These are phyloP conservation scores for Pogonomyrmex californicus DNA, from an alignment of 1,140 invertebrate genomes.

Conservation along the genomic window DNA sequence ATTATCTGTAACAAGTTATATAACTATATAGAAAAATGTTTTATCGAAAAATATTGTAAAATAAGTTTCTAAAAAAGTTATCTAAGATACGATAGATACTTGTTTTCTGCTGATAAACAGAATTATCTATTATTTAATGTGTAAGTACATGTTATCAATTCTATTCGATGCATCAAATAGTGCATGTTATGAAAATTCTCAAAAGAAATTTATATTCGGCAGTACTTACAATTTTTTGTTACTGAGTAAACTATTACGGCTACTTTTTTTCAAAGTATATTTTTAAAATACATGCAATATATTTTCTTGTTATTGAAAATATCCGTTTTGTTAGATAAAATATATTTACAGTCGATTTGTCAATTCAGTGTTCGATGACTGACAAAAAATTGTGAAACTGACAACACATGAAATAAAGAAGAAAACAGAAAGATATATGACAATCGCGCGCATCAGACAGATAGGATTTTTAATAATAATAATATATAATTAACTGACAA, in stretches of 20 bases:
- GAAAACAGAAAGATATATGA: not conserved
- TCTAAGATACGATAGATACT: slow-evolving; percentile 6
- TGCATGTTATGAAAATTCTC: not conserved
- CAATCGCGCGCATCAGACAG: not conserved
- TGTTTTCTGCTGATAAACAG: not conserved
- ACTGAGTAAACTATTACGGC: slow-evolving; percentile 1
- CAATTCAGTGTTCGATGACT: not conserved
- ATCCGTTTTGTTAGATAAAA: slow-evolving; percentile 27
- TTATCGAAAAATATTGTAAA: not conserved
- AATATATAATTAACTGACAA: slow-evolving; percentile 8
- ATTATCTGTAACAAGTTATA: not conserved
- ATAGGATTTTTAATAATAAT: too few relatives aligned
- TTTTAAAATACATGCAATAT: slow-evolving; percentile 8
- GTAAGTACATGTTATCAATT: not conserved
- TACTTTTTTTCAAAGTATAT: not conserved
- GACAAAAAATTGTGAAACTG: not conserved
- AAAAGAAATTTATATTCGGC: not conserved
- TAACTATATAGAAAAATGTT: not conserved
- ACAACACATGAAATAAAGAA: not conserved
- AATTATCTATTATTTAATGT: not conserved
- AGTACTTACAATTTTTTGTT: slow-evolving; percentile 2
- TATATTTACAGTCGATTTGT: not conserved
- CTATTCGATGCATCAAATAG: not conserved
- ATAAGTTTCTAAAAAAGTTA: not conserved
- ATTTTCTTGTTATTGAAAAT: slow-evolving; percentile 17